Evolutionary conservation across 2,888 invertebrate genomes (phyloP).

Genomic region (Galerucella calmariensis): DNA sequence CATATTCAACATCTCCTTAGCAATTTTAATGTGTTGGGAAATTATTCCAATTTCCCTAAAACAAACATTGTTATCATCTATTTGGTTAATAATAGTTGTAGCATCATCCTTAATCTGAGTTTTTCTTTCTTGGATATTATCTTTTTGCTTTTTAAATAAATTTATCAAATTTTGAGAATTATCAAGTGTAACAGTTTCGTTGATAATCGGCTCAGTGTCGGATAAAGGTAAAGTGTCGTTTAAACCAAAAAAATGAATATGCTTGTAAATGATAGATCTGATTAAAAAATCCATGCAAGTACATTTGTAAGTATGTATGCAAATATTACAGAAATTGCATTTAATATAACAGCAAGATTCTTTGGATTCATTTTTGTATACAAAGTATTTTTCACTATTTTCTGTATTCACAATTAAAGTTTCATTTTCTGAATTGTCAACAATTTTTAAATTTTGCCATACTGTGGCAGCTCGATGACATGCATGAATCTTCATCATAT

Average conservation of each 20-base stretch:
- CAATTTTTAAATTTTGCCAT: not conserved
- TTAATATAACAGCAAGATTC: constrained; percentile 4
- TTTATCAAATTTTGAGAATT: constrained; percentile 1
- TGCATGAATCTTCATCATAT: constrained; percentile 4
- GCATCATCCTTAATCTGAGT: constrained; percentile 1
- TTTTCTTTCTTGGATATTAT: not conserved
- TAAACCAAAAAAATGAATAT: no score
- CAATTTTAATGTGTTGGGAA: not conserved
- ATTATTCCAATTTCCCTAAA: constrained; percentile 4
- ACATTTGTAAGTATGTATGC: constrained; percentile 4
- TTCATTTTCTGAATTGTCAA: no score
- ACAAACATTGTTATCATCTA: not conserved
- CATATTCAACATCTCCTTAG: not conserved
- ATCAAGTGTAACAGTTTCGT: constrained; percentile 4
- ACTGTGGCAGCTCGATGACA: constrained; percentile 4
- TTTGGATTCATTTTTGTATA: constrained; percentile 4
- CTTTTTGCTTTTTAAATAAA: constrained; percentile 1
- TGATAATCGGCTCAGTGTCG: not conserved
- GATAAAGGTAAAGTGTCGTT: no score
- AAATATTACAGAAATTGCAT: constrained; percentile 2
- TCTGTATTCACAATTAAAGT: no score
- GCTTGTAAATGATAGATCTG: not conserved
- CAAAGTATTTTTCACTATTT: not conserved
- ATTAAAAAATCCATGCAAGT: not conserved
- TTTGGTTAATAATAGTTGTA: not conserved